Conservation (phyloP, 2,888 invertebrate species). For the Eupeodes latifasciatus region DNA sequence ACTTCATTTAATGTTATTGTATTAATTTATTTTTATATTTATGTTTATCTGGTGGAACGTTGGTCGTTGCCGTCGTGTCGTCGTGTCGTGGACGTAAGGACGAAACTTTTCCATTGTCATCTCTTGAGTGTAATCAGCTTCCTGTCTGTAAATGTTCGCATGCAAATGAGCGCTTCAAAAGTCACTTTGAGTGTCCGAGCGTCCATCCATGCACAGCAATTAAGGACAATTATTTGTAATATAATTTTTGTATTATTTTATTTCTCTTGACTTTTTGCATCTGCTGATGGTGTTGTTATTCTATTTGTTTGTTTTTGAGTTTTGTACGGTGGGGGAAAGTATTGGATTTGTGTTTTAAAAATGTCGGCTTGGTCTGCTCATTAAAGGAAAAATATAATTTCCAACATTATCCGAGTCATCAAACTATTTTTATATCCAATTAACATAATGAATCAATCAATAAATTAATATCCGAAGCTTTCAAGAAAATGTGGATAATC, state of each 20-base stretch:
- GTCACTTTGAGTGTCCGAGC: constrained; percentile 18
- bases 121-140: constrained; percentile 56
- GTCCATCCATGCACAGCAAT: constrained; percentile 43
- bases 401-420: no score
- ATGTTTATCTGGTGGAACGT: background rate
- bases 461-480: no score
- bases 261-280: background rate
- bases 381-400: no score
- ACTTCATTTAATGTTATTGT: constrained; percentile 33
- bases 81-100: background rate
- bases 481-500: no score
- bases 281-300: background rate
- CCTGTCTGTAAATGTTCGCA: constrained; percentile 50
- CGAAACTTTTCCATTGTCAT: constrained; percentile 22
- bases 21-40: constrained; percentile 23
- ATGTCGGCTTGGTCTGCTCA: no score
- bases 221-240: constrained; percentile 56
- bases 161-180: constrained; percentile 64
- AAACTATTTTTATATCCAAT: no score
- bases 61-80: no score
- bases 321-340: background rate
- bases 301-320: background rate
- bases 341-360: background rate
- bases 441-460: no score
- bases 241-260: constrained; percentile 3